Evolutionary conservation across 2,888 invertebrate genomes (phyloP).

Genomic region (Agrochola circellaris): DNA sequence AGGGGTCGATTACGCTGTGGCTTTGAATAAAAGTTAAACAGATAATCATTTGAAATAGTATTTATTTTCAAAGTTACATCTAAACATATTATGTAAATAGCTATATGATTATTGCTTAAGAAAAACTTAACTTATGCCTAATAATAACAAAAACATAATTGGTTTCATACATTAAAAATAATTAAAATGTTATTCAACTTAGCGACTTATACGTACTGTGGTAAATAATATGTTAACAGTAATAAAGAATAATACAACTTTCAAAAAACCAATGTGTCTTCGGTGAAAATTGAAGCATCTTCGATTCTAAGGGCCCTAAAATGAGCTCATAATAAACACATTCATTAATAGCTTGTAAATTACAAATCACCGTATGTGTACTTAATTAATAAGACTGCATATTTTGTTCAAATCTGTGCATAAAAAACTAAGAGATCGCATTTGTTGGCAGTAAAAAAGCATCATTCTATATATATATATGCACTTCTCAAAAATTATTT

Average conservation of each 20-base stretch:
- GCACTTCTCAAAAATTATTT: not conserved
- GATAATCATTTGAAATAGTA: not conserved
- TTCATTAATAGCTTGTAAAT: not conserved
- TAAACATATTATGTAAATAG: conserved; percentile 30
- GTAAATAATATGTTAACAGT: conserved; percentile 5
- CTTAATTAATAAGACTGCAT: not conserved
- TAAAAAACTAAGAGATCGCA: conserved; percentile 30
- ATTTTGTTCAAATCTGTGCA: not conserved
- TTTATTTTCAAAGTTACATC: conserved; percentile 41
- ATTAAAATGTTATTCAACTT: not conserved
- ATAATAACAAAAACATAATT: conserved; percentile 24
- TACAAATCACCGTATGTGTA: not conserved
- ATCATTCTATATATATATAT: not conserved
- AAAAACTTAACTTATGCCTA: conserved; percentile 5
- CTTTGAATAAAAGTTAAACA: not conserved
- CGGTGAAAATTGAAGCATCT: not conserved
- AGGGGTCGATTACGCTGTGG: no score
- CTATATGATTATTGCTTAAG: not conserved
- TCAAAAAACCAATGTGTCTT: not conserved
- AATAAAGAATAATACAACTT: not conserved
- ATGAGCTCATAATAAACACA: not conserved
- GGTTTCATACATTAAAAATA: not conserved
- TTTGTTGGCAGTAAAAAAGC: not conserved
- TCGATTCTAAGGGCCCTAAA: not conserved
- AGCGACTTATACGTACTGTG: not conserved